Conservation (phyloP, 2,888 invertebrate species). For the Drosophila diplacantha region DNA sequence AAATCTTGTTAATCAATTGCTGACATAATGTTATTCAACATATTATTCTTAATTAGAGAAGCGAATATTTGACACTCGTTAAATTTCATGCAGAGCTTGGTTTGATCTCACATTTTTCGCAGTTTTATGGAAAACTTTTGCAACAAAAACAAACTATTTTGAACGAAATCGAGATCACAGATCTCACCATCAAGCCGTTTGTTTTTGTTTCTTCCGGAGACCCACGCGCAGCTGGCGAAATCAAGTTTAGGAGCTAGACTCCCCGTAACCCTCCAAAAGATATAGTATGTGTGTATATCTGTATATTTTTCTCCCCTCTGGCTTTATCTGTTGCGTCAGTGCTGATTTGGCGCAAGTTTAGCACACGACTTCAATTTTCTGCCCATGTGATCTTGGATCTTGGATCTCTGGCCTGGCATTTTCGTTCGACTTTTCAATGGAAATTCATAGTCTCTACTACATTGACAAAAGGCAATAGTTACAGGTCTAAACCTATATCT, state of each 20-base stretch:
- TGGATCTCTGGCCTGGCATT: conserved; percentile 21
- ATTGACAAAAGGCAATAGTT: conserved; percentile 8
- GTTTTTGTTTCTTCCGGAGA: conserved; percentile 24
- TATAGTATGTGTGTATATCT: neutral
- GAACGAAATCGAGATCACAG: conserved; percentile 25
- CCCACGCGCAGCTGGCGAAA: conserved; percentile 55
- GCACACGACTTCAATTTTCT: conserved; percentile 33
- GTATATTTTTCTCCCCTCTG: neutral
- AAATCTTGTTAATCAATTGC: conserved; percentile 2
- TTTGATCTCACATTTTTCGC: conserved; percentile 41
- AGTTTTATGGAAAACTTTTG: conserved; percentile 40
- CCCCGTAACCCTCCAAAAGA: neutral
- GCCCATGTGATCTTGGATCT: conserved; percentile 27
- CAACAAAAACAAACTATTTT: conserved; percentile 21
- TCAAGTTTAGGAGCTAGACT: conserved; percentile 39
- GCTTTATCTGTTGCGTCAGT: conserved; percentile 20
- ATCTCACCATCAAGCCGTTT: conserved; percentile 10
- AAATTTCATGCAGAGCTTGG: conserved; percentile 34
- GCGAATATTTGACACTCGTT: conserved; percentile 13
- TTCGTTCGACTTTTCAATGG: conserved; percentile 41
- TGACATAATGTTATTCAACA: conserved; percentile 25
- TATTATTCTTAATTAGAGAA: conserved; percentile 53
- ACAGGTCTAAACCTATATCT: neutral
- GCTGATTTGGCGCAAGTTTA: conserved; percentile 48
- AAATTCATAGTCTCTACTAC: conserved; percentile 22